Conservation (phyloP, 2,888 invertebrate species). For the Timandra comae region DNA sequence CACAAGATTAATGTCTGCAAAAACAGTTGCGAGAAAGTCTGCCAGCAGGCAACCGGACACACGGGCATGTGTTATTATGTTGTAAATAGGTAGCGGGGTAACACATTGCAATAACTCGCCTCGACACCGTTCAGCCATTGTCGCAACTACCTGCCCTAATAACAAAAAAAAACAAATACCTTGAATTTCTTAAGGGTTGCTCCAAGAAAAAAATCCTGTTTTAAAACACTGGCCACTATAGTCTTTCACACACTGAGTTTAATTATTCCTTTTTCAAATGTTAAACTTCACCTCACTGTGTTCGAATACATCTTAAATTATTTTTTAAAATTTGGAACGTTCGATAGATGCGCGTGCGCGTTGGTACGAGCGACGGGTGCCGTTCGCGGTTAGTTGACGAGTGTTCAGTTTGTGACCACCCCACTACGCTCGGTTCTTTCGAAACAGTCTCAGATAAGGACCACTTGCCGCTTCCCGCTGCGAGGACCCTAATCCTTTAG, state of each 20-base stretch:
- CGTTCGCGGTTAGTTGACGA: constrained; percentile 51
- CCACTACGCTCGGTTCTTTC: constrained; percentile 51
- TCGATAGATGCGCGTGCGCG: constrained; percentile 55
- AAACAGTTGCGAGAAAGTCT: constrained; percentile 46
- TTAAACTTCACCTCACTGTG: constrained; percentile 57
- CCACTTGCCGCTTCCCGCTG: constrained; percentile 54
- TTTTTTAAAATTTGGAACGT: constrained; percentile 37
- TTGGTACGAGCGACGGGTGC: constrained; percentile 39
- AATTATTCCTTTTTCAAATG: constrained; percentile 21
- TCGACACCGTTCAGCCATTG: constrained; percentile 37
- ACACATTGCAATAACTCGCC: constrained; percentile 48
- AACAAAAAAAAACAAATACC: constrained; percentile 45
- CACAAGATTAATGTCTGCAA: constrained; percentile 32
- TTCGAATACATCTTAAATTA: constrained; percentile 58
- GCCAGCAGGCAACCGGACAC: constrained; percentile 39
- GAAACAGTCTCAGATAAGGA: constrained; percentile 63
- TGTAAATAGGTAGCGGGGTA: constrained; percentile 56
- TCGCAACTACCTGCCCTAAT: constrained; percentile 14
- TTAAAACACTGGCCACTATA: constrained; percentile 34
- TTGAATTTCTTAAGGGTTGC: constrained; percentile 45
- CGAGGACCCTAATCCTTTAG: constrained; percentile 58
- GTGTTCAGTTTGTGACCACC: constrained; percentile 43
- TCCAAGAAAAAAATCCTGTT: constrained; percentile 49
- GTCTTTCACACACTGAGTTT: constrained; percentile 29
- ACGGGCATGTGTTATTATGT: constrained; percentile 40